phyloP scores from a whole-genome alignment of 2,113 vertebrate species.

The Trochalopteron elliotii region DNA sequence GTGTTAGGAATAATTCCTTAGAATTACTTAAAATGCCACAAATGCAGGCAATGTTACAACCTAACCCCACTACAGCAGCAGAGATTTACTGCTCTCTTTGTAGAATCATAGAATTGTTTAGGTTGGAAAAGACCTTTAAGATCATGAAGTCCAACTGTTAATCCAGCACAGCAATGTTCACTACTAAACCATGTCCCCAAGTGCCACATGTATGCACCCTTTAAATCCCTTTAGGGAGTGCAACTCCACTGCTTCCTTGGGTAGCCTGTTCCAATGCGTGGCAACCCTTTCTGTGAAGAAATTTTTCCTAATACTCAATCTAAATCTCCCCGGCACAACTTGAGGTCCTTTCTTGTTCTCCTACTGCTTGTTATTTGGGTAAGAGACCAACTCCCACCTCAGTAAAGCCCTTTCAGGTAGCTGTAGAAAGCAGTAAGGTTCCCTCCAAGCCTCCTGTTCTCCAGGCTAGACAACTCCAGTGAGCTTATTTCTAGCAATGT shows the following conservation, averaged over 20 bases:
- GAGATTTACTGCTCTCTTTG: neutral
- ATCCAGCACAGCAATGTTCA: neutral
- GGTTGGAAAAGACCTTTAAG: neutral
- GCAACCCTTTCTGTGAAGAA: neutral
- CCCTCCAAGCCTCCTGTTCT: neutral
- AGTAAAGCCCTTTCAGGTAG: neutral
- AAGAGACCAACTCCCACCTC: neutral
- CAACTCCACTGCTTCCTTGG: neutral
- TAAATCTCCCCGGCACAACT: neutral
- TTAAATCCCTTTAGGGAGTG: neutral
- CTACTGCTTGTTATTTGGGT: neutral
- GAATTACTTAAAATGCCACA: neutral
- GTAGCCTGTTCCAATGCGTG: rapidly evolving
- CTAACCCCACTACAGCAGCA: neutral
- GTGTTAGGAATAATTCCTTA: neutral
- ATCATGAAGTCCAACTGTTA: neutral
- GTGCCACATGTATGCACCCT: neutral
- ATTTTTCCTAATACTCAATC: neutral
- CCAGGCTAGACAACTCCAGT: neutral
- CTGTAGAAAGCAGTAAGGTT: rapidly evolving
- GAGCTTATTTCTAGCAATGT: neutral
- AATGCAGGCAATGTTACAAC: neutral
- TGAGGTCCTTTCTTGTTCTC: neutral
- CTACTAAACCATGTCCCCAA: neutral
- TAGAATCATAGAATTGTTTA: neutral